These are phyloP conservation scores for Arctocebus calabarensis DNA, from an alignment of 2,797 vertebrate species.

Conservation along the genomic window DNA sequence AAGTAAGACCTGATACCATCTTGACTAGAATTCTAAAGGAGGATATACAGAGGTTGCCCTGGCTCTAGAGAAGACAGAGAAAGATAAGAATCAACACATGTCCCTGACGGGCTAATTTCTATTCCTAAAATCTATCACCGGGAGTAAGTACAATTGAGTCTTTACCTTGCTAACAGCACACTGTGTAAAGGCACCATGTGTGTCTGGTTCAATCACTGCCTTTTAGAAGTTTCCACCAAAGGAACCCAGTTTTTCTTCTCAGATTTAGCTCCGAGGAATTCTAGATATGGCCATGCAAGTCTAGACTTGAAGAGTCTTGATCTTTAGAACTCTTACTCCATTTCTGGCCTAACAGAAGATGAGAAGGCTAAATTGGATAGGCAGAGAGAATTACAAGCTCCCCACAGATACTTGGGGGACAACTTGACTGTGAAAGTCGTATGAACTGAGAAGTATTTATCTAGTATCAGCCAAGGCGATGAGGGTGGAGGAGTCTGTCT, in stretches of 20 bases:
- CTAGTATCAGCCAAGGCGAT: background rate
- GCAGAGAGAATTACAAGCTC: background rate
- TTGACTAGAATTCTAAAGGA: constrained; percentile 16
- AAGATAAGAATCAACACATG: background rate
- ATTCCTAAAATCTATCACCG: background rate
- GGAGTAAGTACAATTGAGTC: background rate
- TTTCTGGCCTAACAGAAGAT: background rate
- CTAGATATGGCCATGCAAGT: background rate
- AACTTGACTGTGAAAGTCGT: background rate
- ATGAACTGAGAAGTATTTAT: background rate
- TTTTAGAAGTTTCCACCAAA: background rate
- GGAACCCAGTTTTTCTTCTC: background rate
- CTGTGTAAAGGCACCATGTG: background rate
- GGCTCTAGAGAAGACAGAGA: background rate
- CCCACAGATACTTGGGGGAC: background rate
- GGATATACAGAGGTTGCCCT: background rate
- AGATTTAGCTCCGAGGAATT: background rate
- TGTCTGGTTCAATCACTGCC: background rate
- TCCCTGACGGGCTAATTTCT: background rate
- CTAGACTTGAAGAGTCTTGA: background rate
- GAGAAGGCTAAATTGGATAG: background rate
- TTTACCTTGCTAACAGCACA: background rate
- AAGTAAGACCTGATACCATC: background rate
- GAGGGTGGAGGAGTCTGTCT: background rate
- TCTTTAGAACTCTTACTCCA: background rate